A percentile compares a stretch with the other conserved stretches of the same genome.
Evolutionary conservation across 1,140 invertebrate species (phyloP).

Genomic region (Nasonia vitripennis): DNA sequence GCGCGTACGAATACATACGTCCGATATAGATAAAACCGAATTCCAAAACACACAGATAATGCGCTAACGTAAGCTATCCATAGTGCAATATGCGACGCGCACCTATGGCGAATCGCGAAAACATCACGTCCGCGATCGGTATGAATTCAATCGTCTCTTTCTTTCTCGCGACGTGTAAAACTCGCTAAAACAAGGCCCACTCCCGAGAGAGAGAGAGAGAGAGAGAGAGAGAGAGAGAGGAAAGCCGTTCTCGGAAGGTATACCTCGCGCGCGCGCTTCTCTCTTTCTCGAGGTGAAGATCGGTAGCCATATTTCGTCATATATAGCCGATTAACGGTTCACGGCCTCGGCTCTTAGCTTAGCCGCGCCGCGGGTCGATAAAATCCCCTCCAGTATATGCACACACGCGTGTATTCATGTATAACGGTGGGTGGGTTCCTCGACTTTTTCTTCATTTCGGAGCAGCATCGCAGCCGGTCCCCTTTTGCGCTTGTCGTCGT

Average conservation of each 20-base stretch:
- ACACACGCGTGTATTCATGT: slow-evolving; percentile 47
- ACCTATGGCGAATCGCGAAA: neutral
- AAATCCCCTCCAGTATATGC: slow-evolving; percentile 50
- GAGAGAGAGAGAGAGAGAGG: no score
- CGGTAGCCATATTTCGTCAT: slow-evolving; percentile 35
- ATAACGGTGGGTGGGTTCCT: neutral
- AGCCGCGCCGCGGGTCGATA: neutral
- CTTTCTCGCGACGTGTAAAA: no score
- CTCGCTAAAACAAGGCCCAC: no score
- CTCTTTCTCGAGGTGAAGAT: slow-evolving; percentile 6
- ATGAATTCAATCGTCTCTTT: neutral
- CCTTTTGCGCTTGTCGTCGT: neutral
- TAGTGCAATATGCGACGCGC: no score
- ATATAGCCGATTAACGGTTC: slow-evolving; percentile 60
- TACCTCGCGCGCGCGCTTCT: neutral
- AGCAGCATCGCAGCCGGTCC: neutral
- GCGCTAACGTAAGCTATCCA: neutral
- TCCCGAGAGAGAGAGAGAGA: no score
- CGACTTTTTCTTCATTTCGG: neutral
- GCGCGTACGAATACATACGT: neutral
- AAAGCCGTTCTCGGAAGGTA: neutral
- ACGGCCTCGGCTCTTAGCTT: slow-evolving; percentile 43
- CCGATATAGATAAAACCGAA: neutral
- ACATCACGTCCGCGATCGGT: neutral
- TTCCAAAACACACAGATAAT: neutral